Evolutionary conservation across 2,113 vertebrate genomes (phyloP).

Genomic region (Rhegmatorhina hoffmannsi): DNA sequence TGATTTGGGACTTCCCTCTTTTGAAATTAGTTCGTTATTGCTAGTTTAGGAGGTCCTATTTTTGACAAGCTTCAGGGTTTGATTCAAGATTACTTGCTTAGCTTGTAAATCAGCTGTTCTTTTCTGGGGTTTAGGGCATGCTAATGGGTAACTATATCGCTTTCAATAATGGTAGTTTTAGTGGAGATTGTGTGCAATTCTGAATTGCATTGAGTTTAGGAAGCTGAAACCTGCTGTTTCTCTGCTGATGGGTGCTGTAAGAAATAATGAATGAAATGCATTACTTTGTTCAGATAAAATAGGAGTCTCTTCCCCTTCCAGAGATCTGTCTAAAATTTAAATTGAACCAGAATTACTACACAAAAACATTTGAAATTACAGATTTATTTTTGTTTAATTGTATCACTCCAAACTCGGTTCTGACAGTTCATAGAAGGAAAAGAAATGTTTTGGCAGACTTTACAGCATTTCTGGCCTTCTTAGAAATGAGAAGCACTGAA

Average conservation of each 20-base stretch:
- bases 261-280: background rate
- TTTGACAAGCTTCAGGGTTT: conserved; percentile 24
- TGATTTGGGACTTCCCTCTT: background rate
- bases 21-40: background rate
- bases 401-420: background rate
- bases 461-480: background rate
- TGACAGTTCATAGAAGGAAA: background rate
- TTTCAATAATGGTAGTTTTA: background rate
- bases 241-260: background rate
- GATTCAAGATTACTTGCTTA: conserved; percentile 9
- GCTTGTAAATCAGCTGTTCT: conserved; percentile 25
- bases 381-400: rapidly evolving
- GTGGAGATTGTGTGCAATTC: conserved; percentile 4
- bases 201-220: background rate
- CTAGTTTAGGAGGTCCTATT: background rate
- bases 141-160: background rate
- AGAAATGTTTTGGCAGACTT: background rate
- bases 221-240: conserved; percentile 28
- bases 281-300: conserved; percentile 30
- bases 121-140: conserved; percentile 11
- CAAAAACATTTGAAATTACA: background rate
- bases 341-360: background rate
- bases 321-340: background rate
- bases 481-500: background rate
- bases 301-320: background rate